Evolutionary conservation across 2,888 invertebrate species (phyloP), one percentile per base, ranked within the genome.

Genomic region (Torymus texanus): DNA sequence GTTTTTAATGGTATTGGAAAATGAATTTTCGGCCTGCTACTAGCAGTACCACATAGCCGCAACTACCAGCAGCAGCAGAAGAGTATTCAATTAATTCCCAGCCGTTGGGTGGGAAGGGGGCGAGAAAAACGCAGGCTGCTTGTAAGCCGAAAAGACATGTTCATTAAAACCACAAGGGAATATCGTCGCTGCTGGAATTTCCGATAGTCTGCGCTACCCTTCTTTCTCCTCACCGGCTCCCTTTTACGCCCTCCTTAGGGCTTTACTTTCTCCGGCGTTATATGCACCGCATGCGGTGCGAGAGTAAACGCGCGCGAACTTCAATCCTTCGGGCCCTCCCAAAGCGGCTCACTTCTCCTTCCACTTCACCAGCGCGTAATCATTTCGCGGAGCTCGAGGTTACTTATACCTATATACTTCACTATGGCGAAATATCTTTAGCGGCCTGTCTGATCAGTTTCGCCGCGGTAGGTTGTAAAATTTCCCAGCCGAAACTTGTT

Each of bases 1-100:
- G 75, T 79, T 79, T 78, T 66, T 71, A 79, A 75, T 79, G 70
- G 21, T 59, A 75, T 71, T 65, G 65, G 59, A 65, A 79, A 79
- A 65, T 61, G 58, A 77, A 77, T 78, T 73, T 67, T 29, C 41
- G 55, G 2, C 50, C 58, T 24, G 51, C 55, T 29, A 29, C 29
- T 5, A 29, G 29, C 29, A 29, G 29, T 29, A 29, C 29, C 29
- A 29, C 29, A 29, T 5, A 29, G 29, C 29, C 29, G 29, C 29
- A 5, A 29, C 29, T 29, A 29, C 29, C 29, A 29, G 5, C 29
- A 29, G 2, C 29, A 55, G 18, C 13, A 16, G 51, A 55, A 16
- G 66, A 29, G 53, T 11, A 59, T 61, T 71, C 70, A 76, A 71
- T 76, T 71, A 71, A 76, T 70, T 63, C 51, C 29, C n/a, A 1